Evolutionary conservation across 1,140 invertebrate species (phyloP), one percentile per base, ranked within the genome.

Genomic region (Ceratoteleas bidentatus): DNA sequence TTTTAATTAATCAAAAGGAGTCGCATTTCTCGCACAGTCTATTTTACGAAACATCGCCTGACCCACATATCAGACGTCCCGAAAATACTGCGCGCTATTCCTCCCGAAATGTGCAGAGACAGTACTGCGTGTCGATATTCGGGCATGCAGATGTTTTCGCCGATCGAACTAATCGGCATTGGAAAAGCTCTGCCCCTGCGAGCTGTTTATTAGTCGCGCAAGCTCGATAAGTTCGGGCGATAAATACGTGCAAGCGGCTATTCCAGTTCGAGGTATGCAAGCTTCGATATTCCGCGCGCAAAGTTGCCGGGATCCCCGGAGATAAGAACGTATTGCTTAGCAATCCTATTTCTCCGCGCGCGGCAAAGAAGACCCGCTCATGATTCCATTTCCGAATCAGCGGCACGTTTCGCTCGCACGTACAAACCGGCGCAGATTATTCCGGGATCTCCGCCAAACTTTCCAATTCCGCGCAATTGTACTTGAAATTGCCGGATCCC

Each of bases 351-450:
- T 62, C 69, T 62, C 24, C 52, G n/a, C 54, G 32, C 57, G 38
- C 52, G 58, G 40, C 57, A 61, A 49, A 9, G 15, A 61, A 72
- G 50, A 61, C 53, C 24, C 69, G 52, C 64, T 62, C 69, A 64
- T 56, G 40, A 64, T 73, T 73, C 69, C 43, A 73, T 73, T 73
- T 53, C 56, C 58, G 40, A 64, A 73, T 73, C 58, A 38, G 16
- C 56, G 16, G 69, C 60, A 56, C 60, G 60, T 64, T 62, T 14
- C n/a, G 34, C 50, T 54, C 58, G 50, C 62, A 38, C 40, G 53
- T 62, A 61, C 53, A 36, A 40, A 73, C 16, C 9, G 47, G 60
- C 69, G 57, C 57, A 64, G 69, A 73, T 73, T 73, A 64, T 64
- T 62, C 60, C 64, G 60, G 40, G 56, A 56, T 56, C 53, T 50